Evolutionary conservation across 1,140 invertebrate species (phyloP), one percentile per base, ranked within the genome.

Genomic region (Manduca sexta): DNA sequence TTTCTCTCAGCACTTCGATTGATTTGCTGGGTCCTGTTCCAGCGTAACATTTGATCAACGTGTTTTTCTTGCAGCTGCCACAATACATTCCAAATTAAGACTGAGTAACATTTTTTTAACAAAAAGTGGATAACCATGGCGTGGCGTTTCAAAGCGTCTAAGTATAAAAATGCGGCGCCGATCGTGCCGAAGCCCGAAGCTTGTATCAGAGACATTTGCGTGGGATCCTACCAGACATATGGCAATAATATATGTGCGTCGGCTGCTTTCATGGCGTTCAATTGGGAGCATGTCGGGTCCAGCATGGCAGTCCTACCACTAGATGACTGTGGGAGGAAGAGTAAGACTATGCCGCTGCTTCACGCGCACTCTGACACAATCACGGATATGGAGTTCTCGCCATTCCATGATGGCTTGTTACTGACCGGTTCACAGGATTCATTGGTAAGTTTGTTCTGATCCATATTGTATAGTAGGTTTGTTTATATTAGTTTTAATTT

Each of bases 121-220:
- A 57, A 53, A 78, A 77, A 69, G 67, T 81, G 75, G 67, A 66
- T 71, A 69, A 91, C 77, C 63, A 96, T 95, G 94, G 94, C 94
- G 84, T 97, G 95, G 95, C 89, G 95, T 86, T 97, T 98, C 86
- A 98, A 98, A 90, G 94, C 94, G 74, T 97, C 96, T 45, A 98
- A 98, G 80, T 98, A 96, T 83, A 97, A 97, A 90, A 98, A 98
- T 94, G 94, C 96, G 50, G 92, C 94, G 56, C 95, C 96, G 16
- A 96, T 97, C 73, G 92, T 96, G 58, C 95, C 95, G 7, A 97
- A 96, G 77, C 93, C 93, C 52, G 96, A 97, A 88, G 92, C 93
- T 51, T 96, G 94, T 84, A 93, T 98, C 57, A 88, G 93, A 56
- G 95, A 97, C 74, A 92, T 98, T 49, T 93, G 91, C 67, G 93